Percentiles rank a stretch among this genome's conserved stretches.
phyloP scores from a whole-genome alignment of 2,888 invertebrate species.

The Myopa testacea region DNA sequence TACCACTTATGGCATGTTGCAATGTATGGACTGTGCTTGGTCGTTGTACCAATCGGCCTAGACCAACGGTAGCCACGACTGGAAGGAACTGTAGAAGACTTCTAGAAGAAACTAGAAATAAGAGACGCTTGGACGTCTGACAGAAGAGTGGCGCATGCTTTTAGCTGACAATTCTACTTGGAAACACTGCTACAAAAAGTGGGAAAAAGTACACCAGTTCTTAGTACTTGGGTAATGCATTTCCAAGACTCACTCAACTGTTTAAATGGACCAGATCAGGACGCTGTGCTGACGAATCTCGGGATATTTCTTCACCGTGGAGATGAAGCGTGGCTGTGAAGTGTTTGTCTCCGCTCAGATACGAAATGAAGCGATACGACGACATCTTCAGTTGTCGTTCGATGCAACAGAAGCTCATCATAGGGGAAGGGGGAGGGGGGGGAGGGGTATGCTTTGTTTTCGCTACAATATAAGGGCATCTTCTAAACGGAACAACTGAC shows the following conservation, averaged over 20 bases:
- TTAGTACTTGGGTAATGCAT: too few species aligned
- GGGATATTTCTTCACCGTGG: too few species aligned
- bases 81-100: constrained; percentile 8
- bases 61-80: constrained; percentile 35
- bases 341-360: background rate
- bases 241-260: too few species aligned
- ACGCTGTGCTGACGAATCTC: too few species aligned
- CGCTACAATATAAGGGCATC: constrained; percentile 48
- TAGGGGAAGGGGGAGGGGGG: too few species aligned
- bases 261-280: too few species aligned
- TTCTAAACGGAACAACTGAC: constrained; percentile 51
- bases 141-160: background rate
- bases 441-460: constrained; percentile 13
- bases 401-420: background rate
- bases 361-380: background rate
- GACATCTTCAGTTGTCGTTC: background rate
- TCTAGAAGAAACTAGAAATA: background rate
- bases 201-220: too few species aligned
- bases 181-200: background rate
- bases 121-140: constrained; percentile 37
- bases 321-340: constrained; percentile 12
- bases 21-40: constrained; percentile 27
- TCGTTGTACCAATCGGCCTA: constrained; percentile 20
- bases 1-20: constrained; percentile 42
- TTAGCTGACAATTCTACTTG: constrained; percentile 30